Conservation (phyloP, 2,888 invertebrate genomes). For the Cetonia aurata region DNA sequence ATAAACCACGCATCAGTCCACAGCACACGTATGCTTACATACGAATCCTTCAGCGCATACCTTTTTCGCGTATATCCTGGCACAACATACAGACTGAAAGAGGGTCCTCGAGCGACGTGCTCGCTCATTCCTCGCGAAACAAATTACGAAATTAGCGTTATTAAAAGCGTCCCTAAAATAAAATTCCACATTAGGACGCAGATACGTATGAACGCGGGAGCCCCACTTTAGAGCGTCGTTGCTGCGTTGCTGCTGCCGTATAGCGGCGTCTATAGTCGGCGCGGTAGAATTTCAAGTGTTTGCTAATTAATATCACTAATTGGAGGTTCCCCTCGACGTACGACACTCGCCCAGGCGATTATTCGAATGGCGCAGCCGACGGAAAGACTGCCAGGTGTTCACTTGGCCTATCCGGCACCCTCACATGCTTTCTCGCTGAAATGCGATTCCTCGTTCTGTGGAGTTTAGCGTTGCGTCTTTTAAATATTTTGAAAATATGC, state of each 20-base stretch:
- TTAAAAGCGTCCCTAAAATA: constrained; percentile 55
- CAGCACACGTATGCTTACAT: too few species aligned
- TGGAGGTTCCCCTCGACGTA: constrained; percentile 62
- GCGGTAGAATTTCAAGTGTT: constrained; percentile 64
- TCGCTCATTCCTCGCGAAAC: constrained; percentile 25
- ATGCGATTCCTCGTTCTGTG: constrained; percentile 42
- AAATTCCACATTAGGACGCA: constrained; percentile 53
- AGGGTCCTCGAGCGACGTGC: too few species aligned
- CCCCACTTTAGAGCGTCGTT: constrained; percentile 14
- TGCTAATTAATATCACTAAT: constrained; percentile 67
- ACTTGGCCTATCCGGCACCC: constrained; percentile 16
- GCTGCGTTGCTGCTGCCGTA: too few species aligned
- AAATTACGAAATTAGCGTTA: constrained; percentile 52
- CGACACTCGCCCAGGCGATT: constrained; percentile 51
- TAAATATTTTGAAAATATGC: constrained; percentile 7
- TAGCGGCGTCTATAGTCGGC: constrained; percentile 41
- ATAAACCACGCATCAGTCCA: too few species aligned
- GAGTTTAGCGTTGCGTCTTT: constrained; percentile 40
- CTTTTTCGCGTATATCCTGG: too few species aligned
- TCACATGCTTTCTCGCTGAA: constrained; percentile 43
- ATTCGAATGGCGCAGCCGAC: constrained; percentile 31
- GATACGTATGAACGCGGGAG: constrained; percentile 49
- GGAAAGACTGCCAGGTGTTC: constrained; percentile 22
- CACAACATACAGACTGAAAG: too few species aligned
- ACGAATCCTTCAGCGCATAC: too few species aligned